Evolutionary conservation across 2,113 vertebrate genomes (phyloP), one percentile per base, ranked within the genome.

Genomic region (Charadrius vociferus): DNA sequence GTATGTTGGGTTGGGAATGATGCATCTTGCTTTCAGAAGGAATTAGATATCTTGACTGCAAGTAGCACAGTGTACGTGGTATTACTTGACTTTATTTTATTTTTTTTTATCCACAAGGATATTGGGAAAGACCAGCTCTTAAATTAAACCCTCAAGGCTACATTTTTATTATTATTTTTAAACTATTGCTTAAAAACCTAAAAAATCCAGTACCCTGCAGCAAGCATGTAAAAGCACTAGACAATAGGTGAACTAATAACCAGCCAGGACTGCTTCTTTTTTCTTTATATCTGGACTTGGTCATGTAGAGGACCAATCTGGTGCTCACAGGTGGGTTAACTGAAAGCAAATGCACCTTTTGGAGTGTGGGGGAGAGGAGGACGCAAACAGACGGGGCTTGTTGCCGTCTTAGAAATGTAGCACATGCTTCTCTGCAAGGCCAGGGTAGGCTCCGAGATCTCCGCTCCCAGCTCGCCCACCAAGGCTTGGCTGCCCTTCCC

Each of bases 381-480:
- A 20, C 30, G 32, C 43, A 21, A 19, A 32, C 26, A 21, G 27
- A 21, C 0, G 2, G 29, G 53, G 34, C 6, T 62, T 26, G 22
- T 23, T 52, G 32, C 24, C 6, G 4, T 20, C 26, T 68, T 3
- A 1, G 56, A 41, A 71, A 53, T 1, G 12, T 19, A 65, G n/a
- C 12, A 17, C 0, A 3, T 0, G 1, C 30, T 63, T 32, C 56
- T 22, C 26, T 10, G 23, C 0, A 2, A 36, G 66, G 24, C 43
- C 26, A 9, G 36, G 10, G 16, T 43, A 14, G 34, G 16, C 9
- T 41, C 14, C 0, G 8, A 29, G 70, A 24, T 34, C 29, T n/a
- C 41, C 0, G 2, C 27, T 62, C 32, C 27, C 49, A 63, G 63
- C 50, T 77, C 32, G 18, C 10, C 32, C 49, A 8, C 15, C 0